phyloP scores from a whole-genome alignment of 2,113 vertebrate genomes.

The Climacteris rufus region DNA sequence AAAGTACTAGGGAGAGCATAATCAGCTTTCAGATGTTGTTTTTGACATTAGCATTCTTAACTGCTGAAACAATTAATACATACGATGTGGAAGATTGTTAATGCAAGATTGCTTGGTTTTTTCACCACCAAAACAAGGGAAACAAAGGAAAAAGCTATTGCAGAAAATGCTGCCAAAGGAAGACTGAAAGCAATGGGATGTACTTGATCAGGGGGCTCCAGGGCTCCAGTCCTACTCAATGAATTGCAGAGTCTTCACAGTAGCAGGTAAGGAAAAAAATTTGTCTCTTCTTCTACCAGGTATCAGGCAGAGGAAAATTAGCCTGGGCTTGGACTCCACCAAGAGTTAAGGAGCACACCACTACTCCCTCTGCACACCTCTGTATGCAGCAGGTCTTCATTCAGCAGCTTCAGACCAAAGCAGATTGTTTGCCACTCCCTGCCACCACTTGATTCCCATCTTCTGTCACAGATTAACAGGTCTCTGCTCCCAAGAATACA shows the following conservation, averaged over 20 bases:
- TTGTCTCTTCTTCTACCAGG: neutral
- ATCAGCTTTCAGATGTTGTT: conserved; percentile 27
- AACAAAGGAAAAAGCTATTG: neutral
- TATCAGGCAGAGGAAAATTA: neutral
- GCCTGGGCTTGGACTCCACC: neutral
- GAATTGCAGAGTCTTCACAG: neutral
- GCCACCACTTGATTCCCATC: accelerated
- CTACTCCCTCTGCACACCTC: neutral
- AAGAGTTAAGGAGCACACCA: neutral
- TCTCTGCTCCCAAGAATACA: neutral
- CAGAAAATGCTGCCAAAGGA: neutral
- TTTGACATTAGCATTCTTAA: conserved; percentile 2
- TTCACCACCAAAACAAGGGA: neutral
- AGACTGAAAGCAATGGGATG: neutral
- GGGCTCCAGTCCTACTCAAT: neutral
- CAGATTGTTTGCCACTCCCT: neutral
- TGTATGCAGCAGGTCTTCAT: neutral
- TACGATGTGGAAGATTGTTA: neutral
- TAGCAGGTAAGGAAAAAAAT: neutral
- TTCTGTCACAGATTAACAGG: accelerated
- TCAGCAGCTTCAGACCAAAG: neutral
- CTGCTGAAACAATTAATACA: neutral
- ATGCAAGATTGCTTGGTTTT: neutral
- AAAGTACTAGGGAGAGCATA: neutral
- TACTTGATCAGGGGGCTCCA: accelerated